A percentile compares a stretch with the other conserved stretches of the same genome.
phyloP scores from a whole-genome alignment of 2,113 vertebrate genomes.

The Alosa alosa region DNA sequence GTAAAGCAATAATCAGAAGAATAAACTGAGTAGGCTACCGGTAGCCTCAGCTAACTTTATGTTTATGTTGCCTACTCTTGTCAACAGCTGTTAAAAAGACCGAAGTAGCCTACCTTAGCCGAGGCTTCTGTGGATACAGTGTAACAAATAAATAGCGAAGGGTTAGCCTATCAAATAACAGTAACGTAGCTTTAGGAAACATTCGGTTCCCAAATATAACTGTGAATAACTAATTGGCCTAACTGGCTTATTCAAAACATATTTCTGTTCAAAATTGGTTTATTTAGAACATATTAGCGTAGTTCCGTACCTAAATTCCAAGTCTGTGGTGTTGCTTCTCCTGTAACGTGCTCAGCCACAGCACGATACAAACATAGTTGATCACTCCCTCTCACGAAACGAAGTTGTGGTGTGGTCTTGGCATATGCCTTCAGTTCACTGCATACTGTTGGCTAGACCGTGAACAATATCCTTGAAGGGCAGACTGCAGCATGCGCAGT shows the following conservation, averaged over 20 bases:
- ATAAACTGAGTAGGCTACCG: background rate
- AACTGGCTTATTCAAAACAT: background rate
- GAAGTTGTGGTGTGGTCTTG: background rate
- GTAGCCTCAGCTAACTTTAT: background rate
- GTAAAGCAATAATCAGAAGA: background rate
- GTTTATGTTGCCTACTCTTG: background rate
- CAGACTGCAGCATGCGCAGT: slow-evolving; percentile 2
- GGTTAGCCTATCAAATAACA: too few species aligned
- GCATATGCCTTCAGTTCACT: background rate
- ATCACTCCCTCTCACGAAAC: background rate
- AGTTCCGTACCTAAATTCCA: background rate
- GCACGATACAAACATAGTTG: background rate
- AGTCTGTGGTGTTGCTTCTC: background rate
- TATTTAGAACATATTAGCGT: background rate
- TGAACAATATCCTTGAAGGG: background rate
- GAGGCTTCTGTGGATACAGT: background rate
- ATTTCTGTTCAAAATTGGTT: background rate
- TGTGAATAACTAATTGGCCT: background rate
- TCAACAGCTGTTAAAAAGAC: background rate
- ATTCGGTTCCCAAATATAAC: too few species aligned
- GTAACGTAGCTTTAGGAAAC: too few species aligned
- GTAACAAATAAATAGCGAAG: background rate
- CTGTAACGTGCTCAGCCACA: background rate
- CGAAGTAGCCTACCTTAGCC: background rate
- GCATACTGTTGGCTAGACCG: background rate